phyloP scores from a whole-genome alignment of 2,888 invertebrate species.

The Chesias legatella region DNA sequence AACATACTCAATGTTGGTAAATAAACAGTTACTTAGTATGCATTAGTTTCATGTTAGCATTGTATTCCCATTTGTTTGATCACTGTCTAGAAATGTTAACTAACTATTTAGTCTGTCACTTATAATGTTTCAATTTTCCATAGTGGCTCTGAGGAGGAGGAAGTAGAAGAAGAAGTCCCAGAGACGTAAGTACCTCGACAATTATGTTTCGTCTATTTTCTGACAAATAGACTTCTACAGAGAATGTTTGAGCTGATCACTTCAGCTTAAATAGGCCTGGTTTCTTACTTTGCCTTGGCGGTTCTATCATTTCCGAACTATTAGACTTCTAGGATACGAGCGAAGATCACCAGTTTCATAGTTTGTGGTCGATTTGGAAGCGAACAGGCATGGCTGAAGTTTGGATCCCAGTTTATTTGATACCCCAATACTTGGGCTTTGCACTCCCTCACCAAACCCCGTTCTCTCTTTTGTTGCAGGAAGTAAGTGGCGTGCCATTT shows the following conservation, averaged over 20 bases:
- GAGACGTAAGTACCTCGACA: constrained; percentile 83
- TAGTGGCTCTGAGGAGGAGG: constrained; percentile 86
- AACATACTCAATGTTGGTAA: constrained; percentile 12
- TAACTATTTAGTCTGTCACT: constrained; percentile 5
- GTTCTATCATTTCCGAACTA: constrained; percentile 51
- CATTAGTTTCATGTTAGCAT: constrained; percentile 2
- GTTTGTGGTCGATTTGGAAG: constrained; percentile 38
- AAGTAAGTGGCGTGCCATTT: constrained; percentile 80
- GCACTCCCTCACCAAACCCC: constrained; percentile 73
- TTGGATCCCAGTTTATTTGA: constrained; percentile 50
- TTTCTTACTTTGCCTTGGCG: constrained; percentile 64
- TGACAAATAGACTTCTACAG: constrained; percentile 48
- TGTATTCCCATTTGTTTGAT: constrained; percentile 5
- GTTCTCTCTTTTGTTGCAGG: constrained; percentile 79
- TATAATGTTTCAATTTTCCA: constrained; percentile 35
- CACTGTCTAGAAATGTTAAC: constrained; percentile 1
- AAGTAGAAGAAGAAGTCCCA: constrained; percentile 88
- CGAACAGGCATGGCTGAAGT: constrained; percentile 58
- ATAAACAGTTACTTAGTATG: constrained; percentile 6
- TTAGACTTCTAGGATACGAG: constrained; percentile 36
- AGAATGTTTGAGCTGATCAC: constrained; percentile 63
- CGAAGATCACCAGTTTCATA: constrained; percentile 36
- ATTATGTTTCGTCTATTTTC: constrained; percentile 24
- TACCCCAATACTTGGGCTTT: constrained; percentile 58
- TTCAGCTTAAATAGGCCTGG: constrained; percentile 68